phyloP scores from a whole-genome alignment of 2,797 vertebrate species.

The Ficedula albicollis region DNA sequence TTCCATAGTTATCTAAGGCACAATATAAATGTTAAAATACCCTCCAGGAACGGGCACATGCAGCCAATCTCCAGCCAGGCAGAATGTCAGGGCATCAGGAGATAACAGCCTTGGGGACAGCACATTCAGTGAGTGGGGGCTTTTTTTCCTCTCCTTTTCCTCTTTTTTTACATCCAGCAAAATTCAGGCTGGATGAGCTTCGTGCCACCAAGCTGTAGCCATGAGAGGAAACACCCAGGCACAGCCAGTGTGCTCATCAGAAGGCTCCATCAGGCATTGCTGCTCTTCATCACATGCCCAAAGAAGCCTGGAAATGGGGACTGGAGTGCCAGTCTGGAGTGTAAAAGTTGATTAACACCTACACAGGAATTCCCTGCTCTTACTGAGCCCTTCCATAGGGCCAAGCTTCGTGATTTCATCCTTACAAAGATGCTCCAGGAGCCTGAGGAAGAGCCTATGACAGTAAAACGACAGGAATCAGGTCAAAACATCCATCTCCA shows the following conservation, averaged over 20 bases:
- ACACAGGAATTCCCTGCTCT: not conserved
- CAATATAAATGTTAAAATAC: not conserved
- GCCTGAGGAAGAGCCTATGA: not conserved
- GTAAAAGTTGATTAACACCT: not conserved
- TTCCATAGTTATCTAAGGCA: not conserved
- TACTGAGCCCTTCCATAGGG: not conserved
- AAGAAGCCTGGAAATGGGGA: not conserved
- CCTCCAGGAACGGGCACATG: accelerated
- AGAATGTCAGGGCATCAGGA: not conserved
- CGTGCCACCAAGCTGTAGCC: not conserved
- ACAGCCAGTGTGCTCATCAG: not conserved
- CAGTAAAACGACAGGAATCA: not conserved
- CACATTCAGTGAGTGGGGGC: not conserved
- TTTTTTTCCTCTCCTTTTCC: no score
- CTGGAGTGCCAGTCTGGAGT: accelerated
- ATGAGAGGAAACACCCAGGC: not conserved
- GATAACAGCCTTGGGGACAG: not conserved
- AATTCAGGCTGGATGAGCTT: not conserved
- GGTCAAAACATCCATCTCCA: not conserved
- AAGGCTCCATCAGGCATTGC: not conserved
- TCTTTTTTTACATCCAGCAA: not conserved
- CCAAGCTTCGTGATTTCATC: not conserved
- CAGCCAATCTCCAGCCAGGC: not conserved
- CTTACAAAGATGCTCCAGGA: not conserved
- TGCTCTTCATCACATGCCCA: not conserved